phyloP scores from a whole-genome alignment of 2,797 vertebrate species.

The Pampus argenteus region DNA sequence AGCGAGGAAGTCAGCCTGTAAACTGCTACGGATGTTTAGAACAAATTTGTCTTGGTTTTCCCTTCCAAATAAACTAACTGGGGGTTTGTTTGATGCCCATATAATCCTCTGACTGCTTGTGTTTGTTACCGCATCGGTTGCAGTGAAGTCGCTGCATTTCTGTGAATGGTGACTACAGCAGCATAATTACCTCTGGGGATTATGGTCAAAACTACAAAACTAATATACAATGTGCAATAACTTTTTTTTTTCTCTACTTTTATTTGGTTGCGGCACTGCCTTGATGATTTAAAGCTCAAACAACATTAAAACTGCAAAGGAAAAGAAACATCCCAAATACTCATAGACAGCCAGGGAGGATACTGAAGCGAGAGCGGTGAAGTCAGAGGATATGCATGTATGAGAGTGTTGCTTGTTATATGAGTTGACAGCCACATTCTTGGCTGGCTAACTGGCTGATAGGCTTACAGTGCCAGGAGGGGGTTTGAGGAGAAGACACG shows the following conservation, averaged over 20 bases:
- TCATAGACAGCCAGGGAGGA: constrained; percentile 11
- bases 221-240: background rate
- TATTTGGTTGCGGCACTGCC: background rate
- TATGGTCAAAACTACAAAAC: background rate
- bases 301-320: constrained; percentile 7
- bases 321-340: constrained; percentile 22
- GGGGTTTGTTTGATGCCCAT: background rate
- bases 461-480: constrained; percentile 63
- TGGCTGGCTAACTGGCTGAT: constrained; percentile 76
- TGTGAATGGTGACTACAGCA: background rate
- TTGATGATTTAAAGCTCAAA: constrained; percentile 3
- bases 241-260: background rate
- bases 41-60: background rate
- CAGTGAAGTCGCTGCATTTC: background rate
- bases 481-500: constrained; percentile 46
- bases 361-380: constrained; percentile 24
- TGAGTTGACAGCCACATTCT: constrained; percentile 77
- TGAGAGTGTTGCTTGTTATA: constrained; percentile 55
- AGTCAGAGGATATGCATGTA: constrained; percentile 65
- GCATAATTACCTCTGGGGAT: background rate
- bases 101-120: background rate
- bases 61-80: background rate
- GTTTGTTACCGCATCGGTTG: background rate
- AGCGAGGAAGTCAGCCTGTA: background rate
- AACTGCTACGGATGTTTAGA: no score